Evolutionary conservation across 2,888 invertebrate genomes (phyloP), one percentile per base, ranked within the genome.

Genomic region (Drosophila quinaria): DNA sequence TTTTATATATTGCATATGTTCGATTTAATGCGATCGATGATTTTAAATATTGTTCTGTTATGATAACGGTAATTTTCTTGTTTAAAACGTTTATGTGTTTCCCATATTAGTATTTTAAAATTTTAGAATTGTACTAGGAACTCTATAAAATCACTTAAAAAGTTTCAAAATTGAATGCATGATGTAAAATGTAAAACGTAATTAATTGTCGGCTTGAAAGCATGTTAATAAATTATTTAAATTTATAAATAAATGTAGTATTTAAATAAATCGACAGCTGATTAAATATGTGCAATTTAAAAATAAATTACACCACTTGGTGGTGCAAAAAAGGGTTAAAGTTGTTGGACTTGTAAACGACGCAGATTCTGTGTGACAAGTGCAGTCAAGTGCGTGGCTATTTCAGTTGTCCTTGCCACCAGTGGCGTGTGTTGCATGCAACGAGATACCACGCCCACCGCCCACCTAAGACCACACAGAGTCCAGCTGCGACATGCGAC

Each of bases 241-340:
- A 19, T 33, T 31, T 4, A 8, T 33, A 44, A 44, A 33, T 56
- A 44, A 52, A 25, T 11, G 4, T 6, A 15, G 17, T 37, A 33
- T 37, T 46, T 46, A 22, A 35, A 56, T 44, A 44, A 22, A 44
- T 29, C 25, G 56, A 55, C 83, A 88, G 87, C 81, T 83, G 89
- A 65, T 87, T 74, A 89, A 83, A 88, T 74, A 86, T 73, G 61
- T 64, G 68, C 50, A 70, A 44, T 66, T 83, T 74, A 71, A 83
- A 88, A 80, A 85, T 82, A 85, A 79, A 70, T 69, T 58, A 42
- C 39, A 44, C 49, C 29, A 59, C 44, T 39, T 29, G 29, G n/a
- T 25, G 11, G 8, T 5, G 41, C 35, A 15, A 33, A 17, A 52
- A 33, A 39, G 65, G 42, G 19, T 8, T 10, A 29, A 6, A 39